phyloP scores from a whole-genome alignment of 2,888 invertebrate species.

The Coremacera marginata region DNA sequence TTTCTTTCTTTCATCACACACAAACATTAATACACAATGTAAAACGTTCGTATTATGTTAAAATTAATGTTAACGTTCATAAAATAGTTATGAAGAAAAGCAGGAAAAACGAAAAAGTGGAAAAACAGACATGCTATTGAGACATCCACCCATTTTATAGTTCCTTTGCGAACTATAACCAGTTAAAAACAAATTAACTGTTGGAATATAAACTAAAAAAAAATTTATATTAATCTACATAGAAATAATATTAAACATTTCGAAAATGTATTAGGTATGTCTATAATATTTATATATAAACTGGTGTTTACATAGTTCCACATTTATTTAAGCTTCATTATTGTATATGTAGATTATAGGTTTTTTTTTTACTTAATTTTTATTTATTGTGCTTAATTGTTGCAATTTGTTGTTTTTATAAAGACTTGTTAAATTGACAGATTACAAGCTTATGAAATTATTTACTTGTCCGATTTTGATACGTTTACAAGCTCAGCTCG shows the following conservation, averaged over 20 bases:
- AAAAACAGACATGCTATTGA: neutral
- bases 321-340: slow-evolving; percentile 25
- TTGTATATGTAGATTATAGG: slow-evolving; percentile 32
- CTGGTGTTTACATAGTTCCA: neutral
- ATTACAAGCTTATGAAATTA: no score
- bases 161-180: slow-evolving; percentile 42
- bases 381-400: no score
- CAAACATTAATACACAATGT: neutral
- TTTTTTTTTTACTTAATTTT: no score
- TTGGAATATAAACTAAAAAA: slow-evolving; percentile 19
- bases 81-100: neutral
- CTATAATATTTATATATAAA: neutral
- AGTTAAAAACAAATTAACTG: neutral
- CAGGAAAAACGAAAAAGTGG: neutral
- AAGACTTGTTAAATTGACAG: no score
- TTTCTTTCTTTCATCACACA: neutral
- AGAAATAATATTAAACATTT: neutral
- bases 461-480: no score
- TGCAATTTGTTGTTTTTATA: no score
- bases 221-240: slow-evolving; percentile 14
- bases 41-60: slow-evolving; percentile 26
- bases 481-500: no score
- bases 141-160: slow-evolving; percentile 42
- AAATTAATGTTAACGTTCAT: slow-evolving; percentile 2
- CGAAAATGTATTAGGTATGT: neutral